Evolutionary conservation across 1,140 invertebrate genomes (phyloP), one percentile per base, ranked within the genome.

Genomic region (Goniozus legneri): DNA sequence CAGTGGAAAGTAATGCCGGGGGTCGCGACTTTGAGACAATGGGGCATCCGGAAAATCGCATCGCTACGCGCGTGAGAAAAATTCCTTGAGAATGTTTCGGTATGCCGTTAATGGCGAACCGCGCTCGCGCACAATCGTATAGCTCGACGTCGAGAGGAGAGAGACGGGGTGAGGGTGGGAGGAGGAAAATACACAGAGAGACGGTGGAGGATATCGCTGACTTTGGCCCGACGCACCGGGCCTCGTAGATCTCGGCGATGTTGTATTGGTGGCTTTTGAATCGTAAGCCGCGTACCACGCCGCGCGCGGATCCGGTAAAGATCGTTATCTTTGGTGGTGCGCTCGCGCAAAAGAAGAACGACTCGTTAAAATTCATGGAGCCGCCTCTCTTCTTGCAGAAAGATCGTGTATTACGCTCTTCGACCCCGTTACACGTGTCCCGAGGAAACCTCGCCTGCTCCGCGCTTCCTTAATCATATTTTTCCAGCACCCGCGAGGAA

Each of bases 31-130:
- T 39, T 44, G 45, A 60, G 58, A 65, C 52, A 59, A 68, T 64
- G 47, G 54, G 38, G 41, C 50, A 46, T 34, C 45, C 52, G 62
- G 60, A 64, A 69, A 68, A 65, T 55, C 55, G 47, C 52, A 51
- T 50, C 30, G 44, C 27, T 30, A 15, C 39, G 51, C 50, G 43
- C 55, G 59, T 58, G 64, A 65, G 56, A 65, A 64, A 47, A 58
- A 62, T 56, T 62, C 45, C 44, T 44, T 46, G 57, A 53, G 50
- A 61, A 63, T 47, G 50, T 4, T 27, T 54, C 50, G 48, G 42
- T 46, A 44, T 39, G 37, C 24, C 40, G 31, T 47, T 58, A 58
- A 54, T 54, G 44, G 40, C 37, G n/a, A 15, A 37, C 4, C 12
- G 32, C 21, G 31, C 31, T 33, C 33, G 36, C 22, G 20, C 36